Base-by-base conservation (phyloP, 1,140 invertebrate genomes). In the Scaptomyza pallida region DNA sequence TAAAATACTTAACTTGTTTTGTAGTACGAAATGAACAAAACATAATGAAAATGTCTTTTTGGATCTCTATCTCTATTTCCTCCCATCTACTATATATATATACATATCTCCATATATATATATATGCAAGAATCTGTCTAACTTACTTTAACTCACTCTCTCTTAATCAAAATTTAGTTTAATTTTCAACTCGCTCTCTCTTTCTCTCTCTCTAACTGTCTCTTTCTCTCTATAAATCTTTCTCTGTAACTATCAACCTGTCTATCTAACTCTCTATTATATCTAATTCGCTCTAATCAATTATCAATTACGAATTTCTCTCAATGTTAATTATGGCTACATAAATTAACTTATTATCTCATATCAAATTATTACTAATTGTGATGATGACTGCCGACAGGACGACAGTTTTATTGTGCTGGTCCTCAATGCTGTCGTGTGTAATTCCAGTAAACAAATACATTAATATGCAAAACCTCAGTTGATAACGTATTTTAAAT, bases 21-120 rank as follows among this genome's bases (percentile, higher is more conserved):
- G 54, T 82, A 81, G 73, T 52, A 52, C 12, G 26, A 79, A 52
- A 64, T 47, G 16, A 78, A 37, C 57, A 71, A 76, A 79, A 83
- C 63, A 75, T 67, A 55, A 56, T 73, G 59, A 79, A 89, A 90
- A 90, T 90, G 88, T 90, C 88, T 90, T 90, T 83, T 90, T 90
- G 88, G 88, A 90, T 90, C 88, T 90, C 88, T 83, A 68, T 88
- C 68, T 68, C 55, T 63, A 67, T 59, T 48, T 51, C 13, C 17
- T 51, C 13, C 17, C 21, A 30, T 23, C 54, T 15, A 56, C 17
- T 59, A 16, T 33, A 21, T 33, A 30, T 8, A 30, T 30, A 30
- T 2, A 26, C 1, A 30, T 30, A 30, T 9, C 5, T 5, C 5
- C n/a, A 37, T 48, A 30, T 30, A 30, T 9, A 26, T 5, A 26